Percentiles rank a stretch among this genome's conserved stretches.
phyloP scores from a whole-genome alignment of 1,140 invertebrate genomes.

The Drosophila tropicalis region DNA sequence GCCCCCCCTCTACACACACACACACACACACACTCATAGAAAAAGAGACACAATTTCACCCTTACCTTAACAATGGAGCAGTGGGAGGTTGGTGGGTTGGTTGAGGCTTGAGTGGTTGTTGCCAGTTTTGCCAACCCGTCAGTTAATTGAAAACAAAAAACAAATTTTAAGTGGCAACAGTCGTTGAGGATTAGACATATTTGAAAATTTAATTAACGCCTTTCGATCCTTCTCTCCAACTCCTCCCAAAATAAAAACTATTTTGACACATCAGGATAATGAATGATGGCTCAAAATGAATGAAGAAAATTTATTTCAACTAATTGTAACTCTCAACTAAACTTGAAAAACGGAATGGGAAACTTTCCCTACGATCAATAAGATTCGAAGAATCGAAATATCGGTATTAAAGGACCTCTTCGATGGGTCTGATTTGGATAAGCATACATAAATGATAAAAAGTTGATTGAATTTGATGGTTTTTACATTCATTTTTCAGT shows the following conservation, averaged over 20 bases:
- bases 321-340: no score
- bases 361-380: no score
- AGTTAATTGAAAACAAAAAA: conserved; percentile 67
- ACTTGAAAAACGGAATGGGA: no score
- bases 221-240: conserved; percentile 14
- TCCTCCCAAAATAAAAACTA: not conserved
- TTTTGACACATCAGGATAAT: conserved; percentile 1
- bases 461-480: no score
- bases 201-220: conserved; percentile 80
- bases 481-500: no score
- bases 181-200: conserved; percentile 75
- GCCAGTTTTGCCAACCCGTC: conserved; percentile 34
- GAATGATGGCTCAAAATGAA: no score
- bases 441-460: no score
- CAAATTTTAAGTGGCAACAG: conserved; percentile 77
- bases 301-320: no score
- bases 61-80: not conserved
- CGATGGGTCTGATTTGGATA: no score
- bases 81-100: conserved; percentile 13
- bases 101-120: conserved; percentile 2
- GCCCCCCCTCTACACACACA: not conserved
- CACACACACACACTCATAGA: not conserved
- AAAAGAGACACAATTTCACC: not conserved
- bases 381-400: no score
- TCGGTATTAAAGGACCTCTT: no score